Evolutionary conservation across 2,113 vertebrate species (phyloP), one percentile per base, ranked within the genome.

Genomic region (Oenanthe melanoleuca): DNA sequence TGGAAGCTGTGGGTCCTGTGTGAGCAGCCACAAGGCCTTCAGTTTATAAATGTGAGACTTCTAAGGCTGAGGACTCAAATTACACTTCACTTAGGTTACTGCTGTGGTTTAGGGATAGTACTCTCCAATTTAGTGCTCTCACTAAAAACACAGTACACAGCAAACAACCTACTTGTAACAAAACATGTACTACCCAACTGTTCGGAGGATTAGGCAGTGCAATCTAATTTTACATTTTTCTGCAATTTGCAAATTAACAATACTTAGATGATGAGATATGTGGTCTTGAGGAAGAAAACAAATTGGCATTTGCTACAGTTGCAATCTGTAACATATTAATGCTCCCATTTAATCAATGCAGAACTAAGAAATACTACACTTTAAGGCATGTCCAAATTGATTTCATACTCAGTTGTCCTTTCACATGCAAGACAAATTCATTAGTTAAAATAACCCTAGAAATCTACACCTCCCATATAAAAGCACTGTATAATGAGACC

Each of bases 371-470:
- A 93, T 84, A 93, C 77, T 78, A 74, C 80, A 96, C 93, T 95
- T 94, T 94, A 97, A 88, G 80, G 84, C 93, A 97, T 81, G 75
- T 64, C 92, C 89, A 92, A 97, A 96, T 80, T 84, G 93, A 97
- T 97, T 97, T 97, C 86, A 94, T 89, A 94, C 88, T 91, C 86
- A 74, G 90, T 92, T 96, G 95, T 97, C 95, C 94, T 96, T 96
- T 95, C 92, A 94, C 78, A 91, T 20, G 88, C 75, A 59, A 96
- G 80, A 86, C 82, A 97, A 97, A 97, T 95, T 96, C 66, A 97
- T 95, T 96, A 97, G 21, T 52, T 86, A 78, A 91, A 44, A 95
- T 42, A 42, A 63, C 4, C 3, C 49, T 34, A 84, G 67, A 80
- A 84, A 80, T 67, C 65, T 52, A 75, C 57, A 85, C 20, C 44